Evolutionary conservation across 2,797 vertebrate genomes (phyloP).

Genomic region (Mycteria americana): DNA sequence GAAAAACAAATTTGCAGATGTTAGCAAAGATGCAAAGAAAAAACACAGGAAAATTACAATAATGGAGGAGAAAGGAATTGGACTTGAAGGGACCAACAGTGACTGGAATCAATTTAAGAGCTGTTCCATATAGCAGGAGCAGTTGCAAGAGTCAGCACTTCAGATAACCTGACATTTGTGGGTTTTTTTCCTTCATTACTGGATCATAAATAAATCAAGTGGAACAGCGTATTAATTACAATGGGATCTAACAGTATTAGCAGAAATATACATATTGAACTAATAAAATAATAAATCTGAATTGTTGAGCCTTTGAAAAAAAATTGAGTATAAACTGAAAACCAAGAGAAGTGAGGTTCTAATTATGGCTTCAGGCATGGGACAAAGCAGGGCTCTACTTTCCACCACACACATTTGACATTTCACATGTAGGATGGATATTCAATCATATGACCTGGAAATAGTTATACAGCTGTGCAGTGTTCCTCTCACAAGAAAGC

Average conservation of each 20-base stretch:
- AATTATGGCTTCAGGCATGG: background rate
- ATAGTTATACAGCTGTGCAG: background rate
- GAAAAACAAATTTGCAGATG: background rate
- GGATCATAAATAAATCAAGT: background rate
- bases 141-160: background rate
- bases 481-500: background rate
- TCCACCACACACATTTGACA: background rate
- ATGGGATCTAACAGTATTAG: background rate
- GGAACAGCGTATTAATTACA: background rate
- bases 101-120: background rate
- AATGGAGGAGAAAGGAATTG: background rate
- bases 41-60: background rate
- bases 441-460: background rate
- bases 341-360: background rate
- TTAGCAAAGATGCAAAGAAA: background rate
- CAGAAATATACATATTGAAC: background rate
- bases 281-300: background rate
- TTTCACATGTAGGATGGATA: background rate
- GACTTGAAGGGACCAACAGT: background rate
- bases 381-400: background rate
- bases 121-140: background rate
- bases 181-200: background rate
- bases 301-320: background rate
- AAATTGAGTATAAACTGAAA: background rate
- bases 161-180: background rate